Percentiles rank a stretch among this genome's conserved stretches.
phyloP scores from a whole-genome alignment of 2,888 invertebrate genomes.

The Timema podura region DNA sequence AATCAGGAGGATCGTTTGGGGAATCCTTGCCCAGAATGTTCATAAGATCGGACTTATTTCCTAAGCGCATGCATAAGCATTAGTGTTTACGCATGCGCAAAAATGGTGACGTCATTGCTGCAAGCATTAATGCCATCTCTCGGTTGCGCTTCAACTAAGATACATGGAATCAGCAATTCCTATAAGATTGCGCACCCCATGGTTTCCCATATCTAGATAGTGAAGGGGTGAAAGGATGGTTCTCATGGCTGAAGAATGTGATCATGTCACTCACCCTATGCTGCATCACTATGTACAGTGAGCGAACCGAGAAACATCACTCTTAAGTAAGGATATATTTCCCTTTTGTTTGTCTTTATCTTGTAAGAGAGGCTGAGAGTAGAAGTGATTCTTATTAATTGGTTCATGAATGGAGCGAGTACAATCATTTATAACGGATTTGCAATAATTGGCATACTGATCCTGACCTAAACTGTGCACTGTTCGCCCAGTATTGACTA shows the following conservation, averaged over 20 bases:
- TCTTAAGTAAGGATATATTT: neutral
- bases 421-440: neutral
- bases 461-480: slow-evolving; percentile 10
- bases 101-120: too few relatives aligned
- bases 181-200: too few relatives aligned
- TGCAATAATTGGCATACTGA: slow-evolving; percentile 18
- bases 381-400: slow-evolving; percentile 7
- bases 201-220: neutral
- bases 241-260: slow-evolving; percentile 1
- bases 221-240: neutral
- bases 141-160: too few relatives aligned
- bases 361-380: slow-evolving; percentile 1
- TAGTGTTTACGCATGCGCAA: too few relatives aligned
- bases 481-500: slow-evolving; percentile 16
- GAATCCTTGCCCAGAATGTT: too few relatives aligned
- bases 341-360: neutral
- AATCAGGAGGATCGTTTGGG: too few relatives aligned
- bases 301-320: neutral
- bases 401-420: neutral
- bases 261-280: neutral
- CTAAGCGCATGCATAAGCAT: neutral
- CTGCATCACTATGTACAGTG: neutral
- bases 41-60: neutral
- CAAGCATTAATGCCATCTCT: too few relatives aligned
- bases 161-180: too few relatives aligned